Percentiles rank a stretch among this genome's conserved stretches.
phyloP scores from a whole-genome alignment of 2,888 invertebrate species.

The Trachelus iudaicus region DNA sequence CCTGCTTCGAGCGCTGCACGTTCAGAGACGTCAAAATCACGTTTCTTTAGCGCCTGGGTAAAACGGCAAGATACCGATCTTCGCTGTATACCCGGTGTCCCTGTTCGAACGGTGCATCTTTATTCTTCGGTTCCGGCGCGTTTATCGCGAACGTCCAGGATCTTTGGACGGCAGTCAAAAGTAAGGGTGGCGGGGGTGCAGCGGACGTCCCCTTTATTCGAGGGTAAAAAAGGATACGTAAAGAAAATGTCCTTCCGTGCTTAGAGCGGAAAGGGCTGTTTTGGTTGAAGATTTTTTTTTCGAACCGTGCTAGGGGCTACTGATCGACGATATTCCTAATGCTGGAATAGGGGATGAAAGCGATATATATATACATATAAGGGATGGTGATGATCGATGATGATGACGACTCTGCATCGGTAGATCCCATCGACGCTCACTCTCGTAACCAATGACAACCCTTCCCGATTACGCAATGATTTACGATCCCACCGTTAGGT shows the following conservation, averaged over 20 bases:
- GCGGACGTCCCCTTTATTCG: background rate
- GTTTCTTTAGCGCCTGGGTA: too few relatives aligned
- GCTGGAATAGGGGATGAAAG: background rate
- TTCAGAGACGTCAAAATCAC: background rate
- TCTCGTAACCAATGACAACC: conserved; percentile 1
- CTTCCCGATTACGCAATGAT: background rate
- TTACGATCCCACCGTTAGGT: background rate
- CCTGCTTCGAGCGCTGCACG: too few relatives aligned
- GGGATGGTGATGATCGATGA: conserved; percentile 3
- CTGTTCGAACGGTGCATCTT: background rate
- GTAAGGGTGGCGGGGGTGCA: background rate
- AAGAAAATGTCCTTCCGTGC: background rate
- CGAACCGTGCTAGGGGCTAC: background rate
- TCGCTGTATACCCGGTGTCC: too few relatives aligned
- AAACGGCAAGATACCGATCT: background rate
- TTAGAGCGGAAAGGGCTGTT: background rate
- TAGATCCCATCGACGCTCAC: background rate
- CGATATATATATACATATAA: background rate
- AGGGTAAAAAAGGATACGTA: background rate
- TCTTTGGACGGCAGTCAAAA: background rate
- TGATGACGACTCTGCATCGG: background rate
- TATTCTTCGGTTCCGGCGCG: background rate
- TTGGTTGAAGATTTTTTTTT: background rate
- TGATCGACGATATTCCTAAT: background rate
- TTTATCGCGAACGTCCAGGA: background rate